phyloP scores from a whole-genome alignment of 2,888 invertebrate species.

The Dendrolimus houi region DNA sequence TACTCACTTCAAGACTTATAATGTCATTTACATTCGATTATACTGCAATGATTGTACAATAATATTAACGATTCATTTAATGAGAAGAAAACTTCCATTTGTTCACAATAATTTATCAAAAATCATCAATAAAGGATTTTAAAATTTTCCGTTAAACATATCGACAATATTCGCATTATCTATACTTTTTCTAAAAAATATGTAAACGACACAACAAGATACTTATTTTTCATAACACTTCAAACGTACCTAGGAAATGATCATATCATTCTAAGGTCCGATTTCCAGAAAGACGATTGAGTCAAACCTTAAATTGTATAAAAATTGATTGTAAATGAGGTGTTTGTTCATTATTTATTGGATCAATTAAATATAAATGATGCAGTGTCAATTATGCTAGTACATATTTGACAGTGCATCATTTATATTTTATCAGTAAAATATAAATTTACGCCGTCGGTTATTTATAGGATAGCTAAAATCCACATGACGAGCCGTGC shows the following conservation, averaged over 20 bases:
- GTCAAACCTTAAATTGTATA: neutral
- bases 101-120: slow-evolving; percentile 63
- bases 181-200: slow-evolving; percentile 63
- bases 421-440: no score
- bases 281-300: slow-evolving; percentile 27
- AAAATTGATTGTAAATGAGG: neutral
- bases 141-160: slow-evolving; percentile 46
- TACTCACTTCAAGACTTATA: slow-evolving; percentile 47
- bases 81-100: slow-evolving; percentile 58
- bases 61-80: slow-evolving; percentile 58
- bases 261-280: slow-evolving; percentile 30
- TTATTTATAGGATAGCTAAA: no score
- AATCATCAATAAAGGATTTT: slow-evolving; percentile 42
- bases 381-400: no score
- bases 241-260: slow-evolving; percentile 56
- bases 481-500: no score
- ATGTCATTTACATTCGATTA: slow-evolving; percentile 56
- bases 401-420: no score
- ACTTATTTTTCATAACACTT: slow-evolving; percentile 49
- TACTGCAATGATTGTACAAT: slow-evolving; percentile 61
- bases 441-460: no score
- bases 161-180: slow-evolving; percentile 55
- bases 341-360: no score
- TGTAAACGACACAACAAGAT: slow-evolving; percentile 71
- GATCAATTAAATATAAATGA: no score